Conservation (phyloP, 1,140 invertebrate genomes). For the Drosophila sp. region DNA sequence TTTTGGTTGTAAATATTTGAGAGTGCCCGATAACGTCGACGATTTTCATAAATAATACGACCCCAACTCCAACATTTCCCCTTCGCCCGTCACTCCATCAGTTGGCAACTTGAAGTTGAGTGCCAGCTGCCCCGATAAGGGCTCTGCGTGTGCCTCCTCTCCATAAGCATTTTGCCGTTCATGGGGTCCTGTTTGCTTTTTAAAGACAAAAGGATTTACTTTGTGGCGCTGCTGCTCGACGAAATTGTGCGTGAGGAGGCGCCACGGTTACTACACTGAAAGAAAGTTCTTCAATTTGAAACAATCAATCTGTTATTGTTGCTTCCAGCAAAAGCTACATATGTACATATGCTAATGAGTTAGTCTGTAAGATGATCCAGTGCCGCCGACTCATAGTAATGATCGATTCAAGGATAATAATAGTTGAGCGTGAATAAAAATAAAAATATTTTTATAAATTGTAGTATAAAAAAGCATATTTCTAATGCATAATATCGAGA, state of each 20-base stretch:
- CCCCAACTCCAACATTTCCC: background rate
- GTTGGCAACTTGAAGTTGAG: conserved; percentile 44
- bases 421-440: no score
- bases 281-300: background rate
- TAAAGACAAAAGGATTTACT: conserved; percentile 79
- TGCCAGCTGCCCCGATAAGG: conserved; percentile 65
- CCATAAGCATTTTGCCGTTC: conserved; percentile 20
- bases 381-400: no score
- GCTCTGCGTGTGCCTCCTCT: conserved; percentile 54
- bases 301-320: background rate
- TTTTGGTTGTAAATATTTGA: conserved; percentile 83
- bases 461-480: no score
- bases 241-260: conserved; percentile 37
- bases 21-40: conserved; percentile 81
- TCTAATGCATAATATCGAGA: no score
- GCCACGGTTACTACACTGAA: conserved; percentile 23
- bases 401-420: no score
- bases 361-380: no score
- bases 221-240: conserved; percentile 37
- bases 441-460: no score
- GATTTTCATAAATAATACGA: conserved; percentile 83
- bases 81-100: conserved; percentile 27
- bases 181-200: conserved; percentile 52
- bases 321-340: no score
- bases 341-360: no score